Conservation (phyloP, 2,113 vertebrate species). For the Alouatta palliata region DNA sequence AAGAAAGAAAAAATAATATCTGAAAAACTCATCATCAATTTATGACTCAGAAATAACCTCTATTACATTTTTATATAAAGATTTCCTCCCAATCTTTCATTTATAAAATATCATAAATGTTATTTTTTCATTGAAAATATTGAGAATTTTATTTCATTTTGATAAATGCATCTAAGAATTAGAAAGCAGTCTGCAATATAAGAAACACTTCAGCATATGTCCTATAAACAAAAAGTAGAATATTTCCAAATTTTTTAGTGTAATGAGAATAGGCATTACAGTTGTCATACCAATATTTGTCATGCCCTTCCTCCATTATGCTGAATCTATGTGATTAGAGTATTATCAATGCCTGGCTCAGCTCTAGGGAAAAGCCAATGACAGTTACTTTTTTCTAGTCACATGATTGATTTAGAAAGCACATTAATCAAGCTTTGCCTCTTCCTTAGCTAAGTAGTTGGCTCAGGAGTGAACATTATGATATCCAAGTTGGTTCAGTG, state of each 20-base stretch:
- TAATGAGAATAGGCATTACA: background rate
- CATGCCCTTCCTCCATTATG: background rate
- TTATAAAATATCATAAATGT: background rate
- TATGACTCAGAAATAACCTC: background rate
- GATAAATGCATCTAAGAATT: constrained; percentile 16
- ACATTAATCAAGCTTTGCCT: background rate
- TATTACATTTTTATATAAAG: background rate
- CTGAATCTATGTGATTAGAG: background rate
- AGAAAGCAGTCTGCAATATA: background rate
- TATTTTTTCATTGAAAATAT: background rate
- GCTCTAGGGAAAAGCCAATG: background rate
- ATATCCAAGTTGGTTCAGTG: background rate
- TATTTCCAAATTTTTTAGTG: background rate
- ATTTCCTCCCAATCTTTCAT: background rate
- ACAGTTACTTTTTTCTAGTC: background rate
- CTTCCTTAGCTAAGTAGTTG: background rate
- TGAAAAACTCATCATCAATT: background rate
- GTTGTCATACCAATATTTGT: background rate
- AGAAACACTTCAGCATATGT: background rate
- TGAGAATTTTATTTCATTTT: background rate
- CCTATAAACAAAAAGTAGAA: background rate
- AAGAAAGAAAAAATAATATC: background rate
- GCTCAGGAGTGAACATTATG: background rate
- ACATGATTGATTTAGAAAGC: background rate
- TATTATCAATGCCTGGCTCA: background rate